phyloP scores from a whole-genome alignment of 2,888 invertebrate genomes.

The Hemaris fuciformis region DNA sequence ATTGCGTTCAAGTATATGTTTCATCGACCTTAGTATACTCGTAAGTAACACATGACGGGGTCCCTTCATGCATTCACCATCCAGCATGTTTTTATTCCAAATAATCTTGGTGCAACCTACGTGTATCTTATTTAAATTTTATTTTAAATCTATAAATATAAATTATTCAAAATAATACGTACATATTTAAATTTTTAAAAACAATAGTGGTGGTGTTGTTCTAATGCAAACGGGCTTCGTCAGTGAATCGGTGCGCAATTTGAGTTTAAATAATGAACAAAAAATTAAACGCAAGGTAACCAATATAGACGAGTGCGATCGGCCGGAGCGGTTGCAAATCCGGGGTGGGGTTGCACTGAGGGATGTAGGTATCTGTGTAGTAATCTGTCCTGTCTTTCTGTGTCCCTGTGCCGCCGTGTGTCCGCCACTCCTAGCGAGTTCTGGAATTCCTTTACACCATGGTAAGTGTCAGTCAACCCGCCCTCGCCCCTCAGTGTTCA shows the following conservation, averaged over 20 bases:
- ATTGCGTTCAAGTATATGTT: conserved; percentile 81
- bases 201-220: conserved; percentile 70
- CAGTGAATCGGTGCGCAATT: conserved; percentile 47
- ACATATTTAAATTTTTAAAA: conserved; percentile 15
- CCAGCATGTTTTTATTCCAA: conserved; percentile 61
- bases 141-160: conserved; percentile 24
- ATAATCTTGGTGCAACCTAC: conserved; percentile 63
- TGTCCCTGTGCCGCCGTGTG: conserved; percentile 86
- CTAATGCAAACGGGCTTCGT: conserved; percentile 80
- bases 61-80: conserved; percentile 57
- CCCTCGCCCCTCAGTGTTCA: conserved; percentile 83
- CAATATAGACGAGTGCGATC: conserved; percentile 75
- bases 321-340: conserved; percentile 69
- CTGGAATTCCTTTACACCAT: conserved; percentile 99
- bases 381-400: conserved; percentile 85
- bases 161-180: not conserved
- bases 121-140: conserved; percentile 28
- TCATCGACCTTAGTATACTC: conserved; percentile 55
- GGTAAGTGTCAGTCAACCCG: conserved; percentile 93
- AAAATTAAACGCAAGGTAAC: conserved; percentile 79
- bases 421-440: conserved; percentile 95
- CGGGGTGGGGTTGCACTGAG: conserved; percentile 81
- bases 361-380: conserved; percentile 83
- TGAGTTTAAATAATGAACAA: conserved; percentile 43
- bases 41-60: conserved; percentile 54